phyloP scores from a whole-genome alignment of 1,140 invertebrate species.

The Lordiphosa clarofinis region DNA sequence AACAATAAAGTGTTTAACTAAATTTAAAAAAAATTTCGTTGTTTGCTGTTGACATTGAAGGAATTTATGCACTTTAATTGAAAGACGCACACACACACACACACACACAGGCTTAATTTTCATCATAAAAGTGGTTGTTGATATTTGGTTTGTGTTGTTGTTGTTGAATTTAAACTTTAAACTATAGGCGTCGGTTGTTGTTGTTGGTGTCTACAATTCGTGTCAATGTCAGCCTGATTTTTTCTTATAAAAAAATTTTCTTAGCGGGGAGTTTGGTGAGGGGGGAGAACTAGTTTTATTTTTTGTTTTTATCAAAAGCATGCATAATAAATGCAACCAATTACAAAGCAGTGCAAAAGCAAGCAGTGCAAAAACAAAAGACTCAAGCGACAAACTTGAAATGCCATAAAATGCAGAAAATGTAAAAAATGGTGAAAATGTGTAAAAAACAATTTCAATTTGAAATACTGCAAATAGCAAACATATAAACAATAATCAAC shows the following conservation, averaged over 20 bases:
- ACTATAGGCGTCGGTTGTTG: conserved; percentile 47
- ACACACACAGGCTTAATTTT: conserved; percentile 5
- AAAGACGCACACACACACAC: conserved; percentile 17
- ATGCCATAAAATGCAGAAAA: conserved; percentile 13
- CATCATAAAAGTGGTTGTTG: conserved; percentile 19
- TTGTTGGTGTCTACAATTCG: conserved; percentile 52
- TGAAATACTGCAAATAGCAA: conserved; percentile 1
- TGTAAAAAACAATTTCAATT: conserved; percentile 9
- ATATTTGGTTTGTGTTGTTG: neutral
- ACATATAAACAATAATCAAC: neutral
- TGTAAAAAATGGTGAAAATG: conserved; percentile 4
- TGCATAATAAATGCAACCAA: conserved; percentile 34
- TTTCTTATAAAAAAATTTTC: conserved; percentile 33
- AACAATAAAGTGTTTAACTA: conserved; percentile 35
- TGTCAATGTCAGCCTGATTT: conserved; percentile 75
- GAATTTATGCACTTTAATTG: conserved; percentile 62
- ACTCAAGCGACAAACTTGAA: conserved; percentile 43
- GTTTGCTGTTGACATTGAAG: conserved; percentile 43
- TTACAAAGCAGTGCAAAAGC: too few relatives aligned
- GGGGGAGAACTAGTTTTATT: conserved; percentile 45
- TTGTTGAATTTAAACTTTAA: conserved; percentile 61
- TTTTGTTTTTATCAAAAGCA: conserved; percentile 28
- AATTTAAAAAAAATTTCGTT: conserved; percentile 10
- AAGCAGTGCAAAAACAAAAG: conserved; percentile 15
- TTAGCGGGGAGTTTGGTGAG: conserved; percentile 7